Conservation (phyloP, 2,888 invertebrate species). For the Pterostichus niger region DNA sequence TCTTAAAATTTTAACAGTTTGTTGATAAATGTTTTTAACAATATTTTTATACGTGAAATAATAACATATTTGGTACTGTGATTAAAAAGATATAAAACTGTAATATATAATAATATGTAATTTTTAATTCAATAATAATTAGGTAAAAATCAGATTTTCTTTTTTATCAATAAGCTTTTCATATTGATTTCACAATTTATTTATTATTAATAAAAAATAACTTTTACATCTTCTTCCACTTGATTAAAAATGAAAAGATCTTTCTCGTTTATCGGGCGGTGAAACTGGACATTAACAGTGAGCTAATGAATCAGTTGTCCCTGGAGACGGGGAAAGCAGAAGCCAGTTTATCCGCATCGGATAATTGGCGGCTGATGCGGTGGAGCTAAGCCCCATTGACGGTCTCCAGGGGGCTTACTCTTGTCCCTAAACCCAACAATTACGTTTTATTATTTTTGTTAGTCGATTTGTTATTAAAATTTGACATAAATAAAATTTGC, state of each 20-base stretch:
- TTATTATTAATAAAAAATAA: background rate
- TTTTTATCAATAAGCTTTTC: too few species aligned
- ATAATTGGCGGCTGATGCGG: constrained; percentile 33
- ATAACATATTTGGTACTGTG: background rate
- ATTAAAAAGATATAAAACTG: background rate
- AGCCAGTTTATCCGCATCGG: constrained; percentile 40
- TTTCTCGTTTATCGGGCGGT: background rate
- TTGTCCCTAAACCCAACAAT: constrained; percentile 20
- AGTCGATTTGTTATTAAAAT: background rate
- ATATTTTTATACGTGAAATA: too few species aligned
- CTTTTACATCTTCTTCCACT: background rate
- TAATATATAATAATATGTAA: constrained; percentile 5
- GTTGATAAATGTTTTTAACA: background rate
- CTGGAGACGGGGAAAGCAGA: constrained; percentile 8
- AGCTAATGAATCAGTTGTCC: constrained; percentile 40
- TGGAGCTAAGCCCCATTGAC: constrained; percentile 16
- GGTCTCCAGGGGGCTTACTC: constrained; percentile 17
- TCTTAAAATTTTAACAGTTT: constrained; percentile 5
- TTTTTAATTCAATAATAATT: background rate
- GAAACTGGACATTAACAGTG: constrained; percentile 54
- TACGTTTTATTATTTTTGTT: constrained; percentile 8
- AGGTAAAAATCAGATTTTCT: background rate
- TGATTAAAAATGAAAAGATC: constrained; percentile 4
- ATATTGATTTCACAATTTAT: too few species aligned
- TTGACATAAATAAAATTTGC: too few species aligned